Base-by-base conservation (phyloP, 2,888 invertebrate genomes). In the Apantesis nais region DNA sequence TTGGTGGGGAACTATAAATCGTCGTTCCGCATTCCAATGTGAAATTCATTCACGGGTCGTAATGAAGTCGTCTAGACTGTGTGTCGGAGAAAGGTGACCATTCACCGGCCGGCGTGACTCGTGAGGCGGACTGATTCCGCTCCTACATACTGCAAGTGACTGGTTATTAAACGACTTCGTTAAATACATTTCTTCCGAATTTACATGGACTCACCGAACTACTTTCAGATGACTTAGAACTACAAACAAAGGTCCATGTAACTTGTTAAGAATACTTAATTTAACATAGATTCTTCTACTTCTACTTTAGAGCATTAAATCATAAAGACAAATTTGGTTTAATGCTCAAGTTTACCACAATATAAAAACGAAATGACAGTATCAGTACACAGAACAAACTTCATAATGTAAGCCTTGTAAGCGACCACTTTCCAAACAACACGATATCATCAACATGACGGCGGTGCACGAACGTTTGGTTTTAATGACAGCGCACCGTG, bases 21-120 rank as follows among this genome's bases (percentile, higher is more conserved):
- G 89, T 82, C 87, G 92, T 93, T 93, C 94, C 93, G 93, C 93
- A 94, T 94, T 94, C 94, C 93, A 77, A 90, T 89, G 91, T 89
- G 89, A 88, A 91, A 90, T 92, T 94, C 94, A 94, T 94, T 94
- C 93, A 94, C 91, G 86, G 92, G 89, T 88, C 89, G 90, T 86
- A 88, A 87, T 90, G 87, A 90, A 91, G 88, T 89, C 87, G 93
- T 92, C 94, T 92, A 94, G 94, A 94, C 94, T 89, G 91, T 91
- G 90, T 90, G 94, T 91, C 94, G 94, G 94, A 93, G 94, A 95
- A 95, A 95, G 94, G 94, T 94, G 92, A 92, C 93, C 94, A 94
- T 93, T 94, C 93, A 92, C 93, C 91, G 90, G 86, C 87, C 85
- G 85, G 82, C 81, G 79, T 81, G 90, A 85, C 82, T 85, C 82